phyloP scores from a whole-genome alignment of 2,888 invertebrate genomes.

The Drosophila hamatofila region DNA sequence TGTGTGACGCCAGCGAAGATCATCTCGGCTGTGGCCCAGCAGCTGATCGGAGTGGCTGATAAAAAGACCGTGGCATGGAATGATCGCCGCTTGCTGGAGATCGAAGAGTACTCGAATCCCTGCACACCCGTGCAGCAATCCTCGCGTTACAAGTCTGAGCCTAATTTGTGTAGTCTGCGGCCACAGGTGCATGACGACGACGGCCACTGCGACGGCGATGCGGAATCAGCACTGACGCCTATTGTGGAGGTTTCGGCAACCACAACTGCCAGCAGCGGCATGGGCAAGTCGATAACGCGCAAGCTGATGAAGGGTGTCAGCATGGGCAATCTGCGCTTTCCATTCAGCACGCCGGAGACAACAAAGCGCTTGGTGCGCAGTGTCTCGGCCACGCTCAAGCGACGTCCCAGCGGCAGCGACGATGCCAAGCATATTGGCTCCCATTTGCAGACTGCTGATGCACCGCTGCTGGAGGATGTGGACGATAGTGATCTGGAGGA shows the following conservation, averaged over 20 bases:
- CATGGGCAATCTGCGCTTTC: conserved; percentile 84
- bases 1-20: conserved; percentile 77
- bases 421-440: conserved; percentile 53
- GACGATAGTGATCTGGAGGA: conserved; percentile 68
- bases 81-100: conserved; percentile 67
- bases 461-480: conserved; percentile 61
- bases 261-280: conserved; percentile 31
- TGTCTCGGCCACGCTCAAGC: conserved; percentile 72
- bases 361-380: conserved; percentile 77
- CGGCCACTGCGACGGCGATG: conserved; percentile 19
- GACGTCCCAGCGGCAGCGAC: conserved; percentile 69
- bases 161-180: conserved; percentile 80
- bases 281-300: conserved; percentile 74
- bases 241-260: conserved; percentile 54
- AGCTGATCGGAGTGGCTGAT: conserved; percentile 58
- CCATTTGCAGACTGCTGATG: conserved; percentile 35
- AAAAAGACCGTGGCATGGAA: conserved; percentile 81
- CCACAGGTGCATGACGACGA: conserved; percentile 51
- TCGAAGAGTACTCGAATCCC: conserved; percentile 70
- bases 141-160: conserved; percentile 84
- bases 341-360: conserved; percentile 81
- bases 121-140: conserved; percentile 74
- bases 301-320: conserved; percentile 84
- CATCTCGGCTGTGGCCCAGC: conserved; percentile 68
- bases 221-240: conserved; percentile 41